phyloP scores from a whole-genome alignment of 2,888 invertebrate species.

The Cynaeus angustus region DNA sequence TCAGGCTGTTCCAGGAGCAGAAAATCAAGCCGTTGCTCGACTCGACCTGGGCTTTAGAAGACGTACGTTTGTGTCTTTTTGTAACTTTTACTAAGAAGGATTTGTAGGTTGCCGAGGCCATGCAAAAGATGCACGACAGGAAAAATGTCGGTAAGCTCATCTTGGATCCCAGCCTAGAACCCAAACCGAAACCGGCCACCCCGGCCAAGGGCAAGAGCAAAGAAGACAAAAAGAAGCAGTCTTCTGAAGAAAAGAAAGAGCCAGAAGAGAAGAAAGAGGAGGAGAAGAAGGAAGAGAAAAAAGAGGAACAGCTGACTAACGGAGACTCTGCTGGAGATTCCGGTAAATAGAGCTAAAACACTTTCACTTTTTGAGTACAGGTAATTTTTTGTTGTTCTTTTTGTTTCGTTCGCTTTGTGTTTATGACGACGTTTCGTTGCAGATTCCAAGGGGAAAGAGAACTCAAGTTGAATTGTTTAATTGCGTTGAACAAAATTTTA shows the following conservation, averaged over 20 bases:
- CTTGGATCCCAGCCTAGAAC: constrained; percentile 85
- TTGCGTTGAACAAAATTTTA: constrained; percentile 43
- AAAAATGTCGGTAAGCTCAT: constrained; percentile 93
- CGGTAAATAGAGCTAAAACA: constrained; percentile 66
- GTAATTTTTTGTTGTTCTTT: constrained; percentile 3
- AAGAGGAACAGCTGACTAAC: constrained; percentile 71
- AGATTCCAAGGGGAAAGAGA: constrained; percentile 81
- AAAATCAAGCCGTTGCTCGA: constrained; percentile 89
- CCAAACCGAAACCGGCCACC: constrained; percentile 86
- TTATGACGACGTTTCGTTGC: constrained; percentile 64
- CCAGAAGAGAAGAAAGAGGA: constrained; percentile 75
- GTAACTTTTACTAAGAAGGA: too few species aligned
- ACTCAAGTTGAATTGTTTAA: constrained; percentile 75
- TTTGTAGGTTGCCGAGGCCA: constrained; percentile 86
- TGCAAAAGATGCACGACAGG: constrained; percentile 95
- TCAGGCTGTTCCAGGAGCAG: constrained; percentile 83
- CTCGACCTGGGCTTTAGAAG: constrained; percentile 91
- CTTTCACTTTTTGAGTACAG: constrained; percentile 3
- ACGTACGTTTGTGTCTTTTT: constrained; percentile 76
- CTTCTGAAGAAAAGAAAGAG: constrained; percentile 75
- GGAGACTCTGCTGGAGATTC: constrained; percentile 74
- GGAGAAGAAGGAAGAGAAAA: constrained; percentile 64
- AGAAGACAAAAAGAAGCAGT: constrained; percentile 82
- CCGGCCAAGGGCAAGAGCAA: constrained; percentile 84
- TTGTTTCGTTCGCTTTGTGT: too few species aligned